Conservation (phyloP, 2,797 vertebrate genomes). For the Takifugu ocellatus region DNA sequence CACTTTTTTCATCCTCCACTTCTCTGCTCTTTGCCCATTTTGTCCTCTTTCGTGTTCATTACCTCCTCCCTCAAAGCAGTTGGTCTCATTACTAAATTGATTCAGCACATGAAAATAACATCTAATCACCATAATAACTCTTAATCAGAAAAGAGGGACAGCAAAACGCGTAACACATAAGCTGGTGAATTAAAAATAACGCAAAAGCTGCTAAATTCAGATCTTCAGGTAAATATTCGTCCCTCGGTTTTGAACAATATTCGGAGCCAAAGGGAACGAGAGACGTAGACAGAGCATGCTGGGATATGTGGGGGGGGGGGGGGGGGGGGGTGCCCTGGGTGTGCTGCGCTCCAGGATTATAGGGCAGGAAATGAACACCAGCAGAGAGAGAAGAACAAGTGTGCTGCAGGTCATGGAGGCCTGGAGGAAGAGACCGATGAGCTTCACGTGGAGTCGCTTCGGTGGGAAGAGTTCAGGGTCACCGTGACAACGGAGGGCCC, state of each 20-base stretch:
- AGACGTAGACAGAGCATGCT: constrained; percentile 64
- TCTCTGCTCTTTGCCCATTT: constrained; percentile 43
- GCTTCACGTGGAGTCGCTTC: constrained; percentile 27
- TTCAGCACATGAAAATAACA: constrained; percentile 62
- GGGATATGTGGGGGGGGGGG: constrained; percentile 64
- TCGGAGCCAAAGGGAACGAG: constrained; percentile 63
- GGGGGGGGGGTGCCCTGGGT: constrained; percentile 62
- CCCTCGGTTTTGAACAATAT: constrained; percentile 59
- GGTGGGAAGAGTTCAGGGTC: constrained; percentile 24
- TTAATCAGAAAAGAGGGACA: constrained; percentile 40
- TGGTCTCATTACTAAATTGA: constrained; percentile 70
- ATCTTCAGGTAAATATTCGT: constrained; percentile 42
- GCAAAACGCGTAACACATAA: constrained; percentile 45
- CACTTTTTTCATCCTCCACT: constrained; percentile 45
- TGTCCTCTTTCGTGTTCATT: constrained; percentile 43
- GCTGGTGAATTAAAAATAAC: no score
- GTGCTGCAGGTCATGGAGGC: constrained; percentile 26
- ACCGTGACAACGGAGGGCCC: constrained; percentile 13
- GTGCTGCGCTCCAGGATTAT: constrained; percentile 48
- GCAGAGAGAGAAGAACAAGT: constrained; percentile 36
- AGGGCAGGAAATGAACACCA: constrained; percentile 38
- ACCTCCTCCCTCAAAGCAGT: constrained; percentile 35
- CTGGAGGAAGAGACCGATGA: constrained; percentile 29
- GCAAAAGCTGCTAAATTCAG: constrained; percentile 26
- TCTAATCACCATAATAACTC: constrained; percentile 61